Conservation (phyloP, 2,113 vertebrate genomes). For the Tachuris rubrigastra region DNA sequence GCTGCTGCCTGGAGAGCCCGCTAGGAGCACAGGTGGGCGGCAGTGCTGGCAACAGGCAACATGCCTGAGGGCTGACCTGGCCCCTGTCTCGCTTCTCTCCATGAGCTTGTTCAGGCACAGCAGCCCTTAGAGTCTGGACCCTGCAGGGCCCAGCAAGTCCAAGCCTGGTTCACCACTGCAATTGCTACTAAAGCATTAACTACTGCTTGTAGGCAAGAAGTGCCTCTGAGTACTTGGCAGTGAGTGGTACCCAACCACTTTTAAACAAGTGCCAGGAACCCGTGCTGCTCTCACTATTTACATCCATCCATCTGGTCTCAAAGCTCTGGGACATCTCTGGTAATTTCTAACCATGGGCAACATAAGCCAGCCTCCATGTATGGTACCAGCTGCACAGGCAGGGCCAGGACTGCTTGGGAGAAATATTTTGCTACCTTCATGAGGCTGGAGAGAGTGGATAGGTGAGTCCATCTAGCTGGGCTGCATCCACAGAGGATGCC, state of each 20-base stretch:
- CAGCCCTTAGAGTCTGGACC: neutral
- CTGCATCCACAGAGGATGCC: neutral
- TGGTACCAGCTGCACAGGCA: neutral
- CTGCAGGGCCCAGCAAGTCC: neutral
- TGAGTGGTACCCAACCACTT: accelerated
- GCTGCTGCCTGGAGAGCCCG: neutral
- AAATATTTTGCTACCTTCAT: accelerated
- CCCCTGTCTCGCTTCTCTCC: neutral
- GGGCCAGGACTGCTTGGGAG: neutral
- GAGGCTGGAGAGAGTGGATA: neutral
- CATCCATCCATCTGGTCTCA: neutral
- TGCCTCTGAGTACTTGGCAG: neutral
- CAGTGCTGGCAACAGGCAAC: neutral
- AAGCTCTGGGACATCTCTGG: neutral
- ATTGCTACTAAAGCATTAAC: neutral
- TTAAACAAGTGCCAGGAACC: neutral
- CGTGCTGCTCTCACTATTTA: accelerated
- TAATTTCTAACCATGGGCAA: neutral
- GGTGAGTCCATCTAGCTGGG: neutral
- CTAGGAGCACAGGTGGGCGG: accelerated
- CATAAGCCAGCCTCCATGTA: neutral
- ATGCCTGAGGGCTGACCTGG: neutral
- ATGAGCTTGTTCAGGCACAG: neutral
- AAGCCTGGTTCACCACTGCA: neutral
- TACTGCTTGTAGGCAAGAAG: neutral